Evolutionary conservation across 2,113 vertebrate genomes (phyloP).

Genomic region (Callionymus lyra): DNA sequence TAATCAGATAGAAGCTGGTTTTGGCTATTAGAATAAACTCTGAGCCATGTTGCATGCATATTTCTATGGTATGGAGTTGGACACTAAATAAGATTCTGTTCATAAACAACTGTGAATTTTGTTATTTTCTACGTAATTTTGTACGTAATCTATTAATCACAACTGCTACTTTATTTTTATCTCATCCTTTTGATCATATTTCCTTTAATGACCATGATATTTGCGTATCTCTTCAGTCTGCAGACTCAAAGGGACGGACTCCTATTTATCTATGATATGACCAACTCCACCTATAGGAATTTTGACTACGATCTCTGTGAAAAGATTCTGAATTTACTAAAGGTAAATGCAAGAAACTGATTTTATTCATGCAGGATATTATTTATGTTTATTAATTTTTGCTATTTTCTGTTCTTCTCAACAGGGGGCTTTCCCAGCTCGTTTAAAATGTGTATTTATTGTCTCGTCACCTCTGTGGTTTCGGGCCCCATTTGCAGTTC

Average conservation of each 20-base stretch:
- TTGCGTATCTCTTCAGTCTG: slow-evolving; percentile 35
- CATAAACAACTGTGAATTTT: too few species aligned
- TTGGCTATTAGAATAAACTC: too few species aligned
- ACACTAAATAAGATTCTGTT: too few species aligned
- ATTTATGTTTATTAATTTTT: neutral
- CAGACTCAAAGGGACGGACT: slow-evolving; percentile 73
- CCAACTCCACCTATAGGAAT: slow-evolving; percentile 69
- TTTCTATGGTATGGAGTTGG: too few species aligned
- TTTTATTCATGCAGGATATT: neutral
- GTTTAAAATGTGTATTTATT: slow-evolving; percentile 73
- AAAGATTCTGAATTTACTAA: slow-evolving; percentile 74
- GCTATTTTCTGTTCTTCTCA: slow-evolving; percentile 4
- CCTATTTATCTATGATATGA: slow-evolving; percentile 79
- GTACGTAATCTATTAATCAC: too few species aligned
- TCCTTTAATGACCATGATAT: slow-evolving; percentile 1
- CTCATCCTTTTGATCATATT: slow-evolving; percentile 7
- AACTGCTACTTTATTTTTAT: too few species aligned
- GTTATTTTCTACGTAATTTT: too few species aligned
- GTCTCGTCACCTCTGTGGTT: slow-evolving; percentile 75
- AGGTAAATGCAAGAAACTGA: slow-evolving; percentile 43
- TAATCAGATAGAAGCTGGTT: too few species aligned
- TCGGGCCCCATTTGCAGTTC: slow-evolving; percentile 68
- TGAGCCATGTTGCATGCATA: too few species aligned
- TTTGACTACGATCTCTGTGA: slow-evolving; percentile 77
- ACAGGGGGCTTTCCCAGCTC: slow-evolving; percentile 71